Percentiles rank a stretch among this genome's conserved stretches.
These are phyloP conservation scores for Papio anubis DNA, from an alignment of 2,113 vertebrate genomes.

Conservation along the genomic window DNA sequence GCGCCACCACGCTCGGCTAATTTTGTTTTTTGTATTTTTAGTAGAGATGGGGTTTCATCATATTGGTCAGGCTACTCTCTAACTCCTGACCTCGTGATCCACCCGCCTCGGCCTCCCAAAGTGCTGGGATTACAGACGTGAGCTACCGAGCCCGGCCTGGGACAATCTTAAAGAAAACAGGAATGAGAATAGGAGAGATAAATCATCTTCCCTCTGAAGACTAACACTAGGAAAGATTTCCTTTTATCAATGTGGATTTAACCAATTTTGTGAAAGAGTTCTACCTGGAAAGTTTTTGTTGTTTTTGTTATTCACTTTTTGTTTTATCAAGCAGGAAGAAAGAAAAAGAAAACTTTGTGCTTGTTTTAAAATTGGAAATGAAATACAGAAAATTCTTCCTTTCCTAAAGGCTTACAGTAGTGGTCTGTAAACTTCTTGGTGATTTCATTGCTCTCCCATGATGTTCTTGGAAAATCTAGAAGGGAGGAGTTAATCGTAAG, in stretches of 20 bases:
- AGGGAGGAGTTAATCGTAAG: neutral
- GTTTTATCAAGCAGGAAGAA: neutral
- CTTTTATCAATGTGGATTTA: neutral
- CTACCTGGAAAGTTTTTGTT: neutral
- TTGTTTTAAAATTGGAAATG: neutral
- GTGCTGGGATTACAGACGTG: no score
- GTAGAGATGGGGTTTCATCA: no score
- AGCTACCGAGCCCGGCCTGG: fast-evolving
- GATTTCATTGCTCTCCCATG: neutral
- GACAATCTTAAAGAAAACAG: neutral
- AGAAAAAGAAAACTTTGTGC: neutral
- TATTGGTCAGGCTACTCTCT: no score
- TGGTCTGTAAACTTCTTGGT: fast-evolving
- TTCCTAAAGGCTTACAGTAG: neutral
- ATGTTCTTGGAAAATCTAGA: neutral
- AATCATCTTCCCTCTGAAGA: neutral
- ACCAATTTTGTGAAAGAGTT: neutral
- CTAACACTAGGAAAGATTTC: neutral
- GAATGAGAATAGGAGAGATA: neutral
- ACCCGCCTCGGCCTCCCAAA: no score
- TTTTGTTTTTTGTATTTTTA: no score
- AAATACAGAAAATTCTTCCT: neutral
- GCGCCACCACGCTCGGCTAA: no score
- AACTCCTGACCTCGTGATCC: no score
- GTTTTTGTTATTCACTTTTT: neutral